Conservation (phyloP, 2,888 invertebrate genomes). For the Tridacna crocea region DNA sequence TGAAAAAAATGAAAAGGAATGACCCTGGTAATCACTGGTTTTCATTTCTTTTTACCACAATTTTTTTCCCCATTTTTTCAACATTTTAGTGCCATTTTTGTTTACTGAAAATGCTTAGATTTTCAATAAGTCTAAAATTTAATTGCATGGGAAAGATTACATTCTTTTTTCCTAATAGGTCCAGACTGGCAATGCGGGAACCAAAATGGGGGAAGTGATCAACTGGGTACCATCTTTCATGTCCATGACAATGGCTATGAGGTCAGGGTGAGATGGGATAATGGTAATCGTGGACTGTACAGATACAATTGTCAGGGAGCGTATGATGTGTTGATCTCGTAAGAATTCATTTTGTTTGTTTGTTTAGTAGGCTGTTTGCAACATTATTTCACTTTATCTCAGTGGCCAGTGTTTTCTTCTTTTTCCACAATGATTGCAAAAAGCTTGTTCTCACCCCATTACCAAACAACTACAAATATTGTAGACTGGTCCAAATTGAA, state of each 20-base stretch:
- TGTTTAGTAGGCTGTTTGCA: no score
- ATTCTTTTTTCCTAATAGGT: constrained; percentile 20
- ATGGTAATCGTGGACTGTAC: constrained; percentile 36
- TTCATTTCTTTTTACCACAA: no score
- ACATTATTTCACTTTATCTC: no score
- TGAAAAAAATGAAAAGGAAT: no score
- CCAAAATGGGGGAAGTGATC: constrained; percentile 51
- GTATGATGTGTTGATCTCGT: constrained; percentile 49
- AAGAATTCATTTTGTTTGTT: constrained; percentile 14
- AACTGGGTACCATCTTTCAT: constrained; percentile 38
- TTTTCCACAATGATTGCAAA: no score
- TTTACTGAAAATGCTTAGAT: background rate
- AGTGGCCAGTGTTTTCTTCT: no score
- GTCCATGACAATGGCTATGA: constrained; percentile 5
- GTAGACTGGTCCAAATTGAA: no score
- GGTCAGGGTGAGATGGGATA: constrained; percentile 41
- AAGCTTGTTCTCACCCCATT: no score
- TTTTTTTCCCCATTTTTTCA: no score
- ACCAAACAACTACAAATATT: no score
- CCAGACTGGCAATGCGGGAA: constrained; percentile 46
- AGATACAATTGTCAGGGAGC: constrained; percentile 39
- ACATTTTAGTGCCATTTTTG: background rate
- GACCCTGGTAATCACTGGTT: no score
- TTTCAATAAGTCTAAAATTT: background rate
- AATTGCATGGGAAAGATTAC: background rate